These are phyloP conservation scores for Mixornis gularis DNA, from an alignment of 2,113 vertebrate species.

Conservation along the genomic window DNA sequence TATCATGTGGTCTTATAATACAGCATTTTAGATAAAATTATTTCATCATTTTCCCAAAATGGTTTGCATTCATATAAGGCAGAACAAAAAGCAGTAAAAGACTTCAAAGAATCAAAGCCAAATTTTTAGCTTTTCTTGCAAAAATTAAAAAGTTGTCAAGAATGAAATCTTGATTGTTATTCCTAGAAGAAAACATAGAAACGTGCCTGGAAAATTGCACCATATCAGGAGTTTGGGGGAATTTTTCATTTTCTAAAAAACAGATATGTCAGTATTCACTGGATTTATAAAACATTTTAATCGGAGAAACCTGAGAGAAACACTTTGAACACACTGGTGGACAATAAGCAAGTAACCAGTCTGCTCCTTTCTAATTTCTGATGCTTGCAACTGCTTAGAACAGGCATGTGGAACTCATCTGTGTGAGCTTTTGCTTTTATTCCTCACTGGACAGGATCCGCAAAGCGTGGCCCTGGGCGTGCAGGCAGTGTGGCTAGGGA, in stretches of 20 bases:
- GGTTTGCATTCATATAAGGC: slow-evolving; percentile 55
- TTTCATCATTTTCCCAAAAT: slow-evolving; percentile 15
- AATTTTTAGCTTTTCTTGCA: slow-evolving; percentile 54
- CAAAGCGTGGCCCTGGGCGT: slow-evolving; percentile 36
- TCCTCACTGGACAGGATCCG: slow-evolving; percentile 25
- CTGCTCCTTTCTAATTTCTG: slow-evolving; percentile 9
- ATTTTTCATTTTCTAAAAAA: background rate
- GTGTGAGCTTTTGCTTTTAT: background rate
- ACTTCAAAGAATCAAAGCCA: slow-evolving; percentile 36
- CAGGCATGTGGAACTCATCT: background rate
- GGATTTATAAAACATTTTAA: slow-evolving; percentile 54
- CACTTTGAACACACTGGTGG: slow-evolving; percentile 45
- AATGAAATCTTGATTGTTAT: slow-evolving; percentile 42
- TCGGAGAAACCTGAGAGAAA: slow-evolving; percentile 69
- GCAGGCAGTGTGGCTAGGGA: slow-evolving; percentile 47
- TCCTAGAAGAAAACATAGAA: slow-evolving; percentile 60
- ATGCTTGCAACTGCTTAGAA: background rate
- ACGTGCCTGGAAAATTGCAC: slow-evolving; percentile 60
- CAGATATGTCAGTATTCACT: slow-evolving; percentile 13
- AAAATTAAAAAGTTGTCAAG: slow-evolving; percentile 58
- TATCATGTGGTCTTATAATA: slow-evolving; percentile 26
- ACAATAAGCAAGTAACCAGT: background rate
- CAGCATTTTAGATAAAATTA: slow-evolving; percentile 42
- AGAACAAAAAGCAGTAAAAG: slow-evolving; percentile 52
- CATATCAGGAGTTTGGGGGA: background rate